phyloP scores from a whole-genome alignment of 1,140 invertebrate species.

The Pogonomyrmex californicus region DNA sequence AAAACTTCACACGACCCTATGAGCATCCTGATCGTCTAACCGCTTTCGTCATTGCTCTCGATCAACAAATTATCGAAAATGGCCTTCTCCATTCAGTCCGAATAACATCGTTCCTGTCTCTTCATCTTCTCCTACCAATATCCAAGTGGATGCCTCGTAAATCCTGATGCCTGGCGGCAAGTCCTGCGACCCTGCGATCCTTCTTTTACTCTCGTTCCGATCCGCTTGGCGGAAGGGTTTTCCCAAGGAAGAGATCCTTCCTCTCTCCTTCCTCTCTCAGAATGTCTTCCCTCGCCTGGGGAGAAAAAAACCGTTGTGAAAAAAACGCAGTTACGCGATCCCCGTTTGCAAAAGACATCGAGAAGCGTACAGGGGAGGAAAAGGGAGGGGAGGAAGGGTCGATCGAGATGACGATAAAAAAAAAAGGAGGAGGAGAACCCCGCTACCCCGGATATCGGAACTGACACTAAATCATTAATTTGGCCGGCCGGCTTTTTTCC shows the following conservation, averaged over 20 bases:
- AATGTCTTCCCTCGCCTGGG: neutral
- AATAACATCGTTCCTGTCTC: constrained; percentile 66
- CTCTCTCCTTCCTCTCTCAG: constrained; percentile 13
- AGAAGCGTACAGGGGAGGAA: constrained; percentile 31
- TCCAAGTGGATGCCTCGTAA: constrained; percentile 70
- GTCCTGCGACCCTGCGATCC: constrained; percentile 60
- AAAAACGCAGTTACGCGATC: constrained; percentile 59
- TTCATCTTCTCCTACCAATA: constrained; percentile 62
- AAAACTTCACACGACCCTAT: constrained; percentile 24
- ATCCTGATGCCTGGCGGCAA: constrained; percentile 68
- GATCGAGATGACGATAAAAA: constrained; percentile 56
- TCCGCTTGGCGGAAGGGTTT: constrained; percentile 53
- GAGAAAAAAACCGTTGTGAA: constrained; percentile 61
- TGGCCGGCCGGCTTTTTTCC: constrained; percentile 78
- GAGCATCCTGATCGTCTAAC: neutral
- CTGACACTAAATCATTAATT: constrained; percentile 87
- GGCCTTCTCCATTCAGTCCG: constrained; percentile 35
- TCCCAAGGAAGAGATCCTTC: constrained; percentile 56
- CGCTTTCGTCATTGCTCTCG: constrained; percentile 25
- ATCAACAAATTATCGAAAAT: constrained; percentile 62
- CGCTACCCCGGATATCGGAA: constrained; percentile 80
- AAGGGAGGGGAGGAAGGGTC: constrained; percentile 48
- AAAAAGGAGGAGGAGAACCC: constrained; percentile 58
- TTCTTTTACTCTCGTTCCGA: constrained; percentile 32
- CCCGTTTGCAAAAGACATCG: constrained; percentile 61